Evolutionary conservation across 2,113 vertebrate species (phyloP).

Genomic region (Apodemus sylvaticus): DNA sequence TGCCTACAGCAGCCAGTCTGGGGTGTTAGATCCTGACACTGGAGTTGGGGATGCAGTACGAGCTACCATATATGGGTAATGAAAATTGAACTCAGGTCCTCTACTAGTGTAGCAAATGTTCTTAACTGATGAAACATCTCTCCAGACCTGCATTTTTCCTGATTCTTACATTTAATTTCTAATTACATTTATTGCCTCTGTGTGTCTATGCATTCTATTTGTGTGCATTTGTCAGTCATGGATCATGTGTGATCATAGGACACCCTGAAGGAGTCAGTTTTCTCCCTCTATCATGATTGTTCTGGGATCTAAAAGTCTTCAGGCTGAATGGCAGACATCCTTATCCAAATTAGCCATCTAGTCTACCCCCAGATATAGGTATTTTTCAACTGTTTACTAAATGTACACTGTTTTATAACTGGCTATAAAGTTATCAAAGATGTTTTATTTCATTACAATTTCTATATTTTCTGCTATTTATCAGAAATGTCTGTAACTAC

Average conservation of each 20-base stretch:
- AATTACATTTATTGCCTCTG: neutral
- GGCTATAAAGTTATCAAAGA: neutral
- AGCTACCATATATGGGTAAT: neutral
- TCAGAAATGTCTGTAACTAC: slow-evolving; percentile 17
- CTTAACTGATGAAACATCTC: neutral
- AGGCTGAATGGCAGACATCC: neutral
- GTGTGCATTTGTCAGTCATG: neutral
- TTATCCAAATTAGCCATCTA: neutral
- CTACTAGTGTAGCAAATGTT: neutral
- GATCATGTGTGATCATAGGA: neutral
- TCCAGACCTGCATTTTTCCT: neutral
- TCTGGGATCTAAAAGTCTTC: neutral
- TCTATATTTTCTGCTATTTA: slow-evolving; percentile 13
- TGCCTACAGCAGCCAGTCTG: neutral
- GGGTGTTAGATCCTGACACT: neutral
- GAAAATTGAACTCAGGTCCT: neutral
- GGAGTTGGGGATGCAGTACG: neutral
- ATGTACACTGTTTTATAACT: neutral
- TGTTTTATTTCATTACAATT: neutral
- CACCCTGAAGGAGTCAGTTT: neutral
- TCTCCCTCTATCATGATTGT: neutral
- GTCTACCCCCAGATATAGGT: neutral
- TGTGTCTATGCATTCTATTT: neutral
- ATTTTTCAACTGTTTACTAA: slow-evolving; percentile 28
- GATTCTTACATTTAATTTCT: neutral